Evolutionary conservation across 2,888 invertebrate genomes (phyloP).

Genomic region (Eupeodes latifasciatus): DNA sequence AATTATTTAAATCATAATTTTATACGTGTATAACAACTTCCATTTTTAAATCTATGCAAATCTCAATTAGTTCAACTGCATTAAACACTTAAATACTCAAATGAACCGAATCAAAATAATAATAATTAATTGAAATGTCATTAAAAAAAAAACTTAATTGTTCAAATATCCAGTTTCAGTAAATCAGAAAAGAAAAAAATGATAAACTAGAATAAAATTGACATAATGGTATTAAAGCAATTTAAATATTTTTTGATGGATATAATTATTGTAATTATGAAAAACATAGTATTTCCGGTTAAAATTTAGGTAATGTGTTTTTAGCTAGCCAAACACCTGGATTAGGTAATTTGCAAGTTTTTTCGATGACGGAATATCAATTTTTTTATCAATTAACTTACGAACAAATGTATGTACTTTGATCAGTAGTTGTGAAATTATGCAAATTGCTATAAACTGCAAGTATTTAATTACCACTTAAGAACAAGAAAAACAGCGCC

Average conservation of each 20-base stretch:
- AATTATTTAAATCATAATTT: not conserved
- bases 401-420: not conserved
- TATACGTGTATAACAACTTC: not conserved
- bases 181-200: not conserved
- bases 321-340: not conserved
- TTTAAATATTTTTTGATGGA: not conserved
- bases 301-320: not conserved
- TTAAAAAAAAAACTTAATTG: conserved; percentile 53
- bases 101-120: not conserved
- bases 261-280: not conserved
- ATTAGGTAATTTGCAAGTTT: not conserved
- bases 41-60: not conserved
- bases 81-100: not conserved
- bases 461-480: not conserved
- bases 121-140: conserved; percentile 16
- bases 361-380: not conserved
- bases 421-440: too few relatives aligned
- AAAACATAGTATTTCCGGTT: not conserved
- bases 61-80: not conserved
- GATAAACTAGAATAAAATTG: not conserved
- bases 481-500: not conserved
- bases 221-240: not conserved
- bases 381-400: not conserved
- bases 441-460: too few relatives aligned
- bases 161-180: conserved; percentile 18